Base-by-base conservation (phyloP, 1,140 invertebrate genomes). In the Drosophila ercepeae region DNA sequence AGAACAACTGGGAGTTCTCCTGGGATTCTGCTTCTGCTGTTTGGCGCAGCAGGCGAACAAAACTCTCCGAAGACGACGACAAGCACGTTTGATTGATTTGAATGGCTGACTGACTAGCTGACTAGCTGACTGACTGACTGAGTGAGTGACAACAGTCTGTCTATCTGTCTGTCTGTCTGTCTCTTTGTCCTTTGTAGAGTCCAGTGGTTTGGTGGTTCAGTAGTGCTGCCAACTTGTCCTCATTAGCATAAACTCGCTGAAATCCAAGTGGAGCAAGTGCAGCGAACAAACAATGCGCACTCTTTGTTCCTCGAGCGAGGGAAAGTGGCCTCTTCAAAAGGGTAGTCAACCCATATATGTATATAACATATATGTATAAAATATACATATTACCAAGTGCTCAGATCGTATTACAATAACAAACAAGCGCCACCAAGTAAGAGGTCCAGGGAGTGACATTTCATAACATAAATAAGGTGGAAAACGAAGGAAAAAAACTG, bases 171-270 rank as follows among this genome's bases (percentile, higher is more conserved):
- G 27, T 27, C 14, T n/a, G 21, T 14, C 42, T 23, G 44, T 41
- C 13, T 53, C 3, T 13, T 29, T 25, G 23, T 39, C 36, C 29
- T 32, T 32, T 32, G n/a, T n/a, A 32, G 29, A 32, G 29, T 8
- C 34, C 34, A 21, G 50, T 1, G n/a, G 27, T 32, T 32, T 34
- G 41, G 29, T 48, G 18, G 50, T 51, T 46, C 27, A 14, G 29
- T 32, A 53, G 75, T 59, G 79, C 71, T 86, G 81, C 81, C 81
- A 86, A 84, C 79, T 60, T 79, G 81, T 46, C 46, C 50, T 78
- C 84, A 84, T 84, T 84, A 84, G 81, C 81, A 86, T 86, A 76
- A 76, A 74, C 76, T 61, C 72, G 81, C 68, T 86, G 81, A 86
- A 81, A 74, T 49, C 59, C 79, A 83, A 81, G 76, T 86, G 69